Evolutionary conservation across 2,113 vertebrate species (phyloP), one percentile per base, ranked within the genome.

Genomic region (Corythornis madagascariensis): DNA sequence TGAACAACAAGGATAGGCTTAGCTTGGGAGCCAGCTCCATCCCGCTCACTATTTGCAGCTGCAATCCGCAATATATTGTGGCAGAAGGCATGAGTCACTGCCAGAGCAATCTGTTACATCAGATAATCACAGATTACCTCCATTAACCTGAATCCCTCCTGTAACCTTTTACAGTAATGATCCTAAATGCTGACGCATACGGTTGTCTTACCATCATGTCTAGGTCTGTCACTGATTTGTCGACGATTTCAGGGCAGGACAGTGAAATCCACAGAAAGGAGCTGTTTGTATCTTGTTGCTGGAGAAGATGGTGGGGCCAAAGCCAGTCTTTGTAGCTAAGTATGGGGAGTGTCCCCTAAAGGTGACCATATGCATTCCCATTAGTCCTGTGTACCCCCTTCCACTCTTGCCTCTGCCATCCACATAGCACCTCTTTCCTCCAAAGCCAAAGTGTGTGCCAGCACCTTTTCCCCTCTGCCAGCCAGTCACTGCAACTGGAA

Each of bases 51-150:
- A 33, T 93, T 96, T 93, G 91, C 94, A 94, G 89, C 93, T 96
- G 89, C 84, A 89, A 3, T 83, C 80, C 8, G 11, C 86, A 57
- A 31, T 91, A 53, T 57, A 59, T 77, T 78, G 89, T 89, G 94
- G 89, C 92, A 96, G 92, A 70, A 87, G 40, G 82, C 72, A n/a
- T 96, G 95, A 96, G 87, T 94, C 95, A 93, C 75, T 52, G 81
- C 63, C 91, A 83, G 82, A 92, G 87, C 94, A 94, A 85, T 95
- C 92, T 93, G 91, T 87, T 91, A 77, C 89, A 91, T 71, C 83
- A 92, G 89, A 91, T 91, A 91, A 92, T 93, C 94, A 93, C 75
- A 93, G 91, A 89, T 95, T 91, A 95, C 92, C 94, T 95, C 95
- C 91, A 90, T 96, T 96, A 94, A 95, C 94, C 94, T 69, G 74